A percentile compares a stretch with the other conserved stretches of the same genome.
Conservation (phyloP, 2,797 vertebrate species). For the Mus caroli region DNA sequence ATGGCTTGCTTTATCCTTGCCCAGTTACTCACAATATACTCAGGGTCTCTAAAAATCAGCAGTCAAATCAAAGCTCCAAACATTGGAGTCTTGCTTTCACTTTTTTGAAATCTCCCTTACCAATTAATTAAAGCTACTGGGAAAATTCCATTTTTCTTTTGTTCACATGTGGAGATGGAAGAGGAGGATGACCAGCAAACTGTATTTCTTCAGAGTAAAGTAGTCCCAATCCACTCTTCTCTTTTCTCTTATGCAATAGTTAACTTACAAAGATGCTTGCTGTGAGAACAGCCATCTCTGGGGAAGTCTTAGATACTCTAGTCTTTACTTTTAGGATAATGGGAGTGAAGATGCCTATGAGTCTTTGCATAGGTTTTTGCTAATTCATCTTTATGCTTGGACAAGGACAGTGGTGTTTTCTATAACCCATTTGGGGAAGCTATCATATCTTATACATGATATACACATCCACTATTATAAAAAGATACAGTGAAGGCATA, state of each 20-base stretch:
- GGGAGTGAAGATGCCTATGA: not conserved
- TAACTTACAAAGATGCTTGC: not conserved
- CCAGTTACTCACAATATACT: not conserved
- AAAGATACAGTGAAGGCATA: not conserved
- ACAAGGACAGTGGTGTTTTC: not conserved
- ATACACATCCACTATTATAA: not conserved
- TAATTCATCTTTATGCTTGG: not conserved
- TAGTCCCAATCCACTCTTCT: not conserved
- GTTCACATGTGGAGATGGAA: not conserved
- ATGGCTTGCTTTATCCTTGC: not conserved
- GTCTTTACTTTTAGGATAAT: not conserved
- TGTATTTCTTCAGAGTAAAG: not conserved
- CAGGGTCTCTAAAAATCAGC: not conserved
- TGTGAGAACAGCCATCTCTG: not conserved
- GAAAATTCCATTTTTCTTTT: not conserved
- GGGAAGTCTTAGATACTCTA: not conserved
- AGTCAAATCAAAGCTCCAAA: not conserved
- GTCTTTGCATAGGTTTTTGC: not conserved
- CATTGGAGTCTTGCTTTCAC: not conserved
- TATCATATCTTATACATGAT: not conserved
- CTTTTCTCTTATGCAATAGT: not conserved
- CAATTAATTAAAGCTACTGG: not conserved
- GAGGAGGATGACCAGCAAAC: not conserved
- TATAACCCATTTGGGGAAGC: not conserved
- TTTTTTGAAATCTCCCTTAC: not conserved